Conservation (phyloP, 2,113 vertebrate species). For the Bucco capensis region DNA sequence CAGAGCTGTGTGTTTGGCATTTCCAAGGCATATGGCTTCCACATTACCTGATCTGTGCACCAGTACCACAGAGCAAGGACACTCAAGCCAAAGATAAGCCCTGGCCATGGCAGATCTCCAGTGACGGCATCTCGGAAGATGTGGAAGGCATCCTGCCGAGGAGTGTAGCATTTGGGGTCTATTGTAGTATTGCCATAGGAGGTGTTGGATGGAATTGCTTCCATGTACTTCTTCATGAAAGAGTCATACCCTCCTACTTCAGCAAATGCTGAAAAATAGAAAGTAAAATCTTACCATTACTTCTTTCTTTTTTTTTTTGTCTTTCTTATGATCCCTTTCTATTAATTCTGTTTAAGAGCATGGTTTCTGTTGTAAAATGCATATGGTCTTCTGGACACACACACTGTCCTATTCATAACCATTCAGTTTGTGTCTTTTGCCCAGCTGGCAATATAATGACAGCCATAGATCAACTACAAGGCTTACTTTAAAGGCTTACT, state of each 20-base stretch:
- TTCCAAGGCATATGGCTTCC: neutral
- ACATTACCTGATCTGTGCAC: slow-evolving; percentile 93
- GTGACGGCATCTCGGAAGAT: slow-evolving; percentile 83
- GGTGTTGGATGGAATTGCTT: slow-evolving; percentile 69
- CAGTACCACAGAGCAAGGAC: slow-evolving; percentile 91
- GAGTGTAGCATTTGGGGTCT: slow-evolving; percentile 74
- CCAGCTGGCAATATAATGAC: neutral
- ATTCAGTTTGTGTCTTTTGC: neutral
- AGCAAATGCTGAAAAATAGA: slow-evolving; percentile 77
- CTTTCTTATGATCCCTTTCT: neutral
- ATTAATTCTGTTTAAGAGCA: neutral
- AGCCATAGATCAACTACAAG: neutral
- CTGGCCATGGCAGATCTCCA: slow-evolving; percentile 92
- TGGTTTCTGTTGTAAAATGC: neutral
- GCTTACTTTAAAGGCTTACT: neutral
- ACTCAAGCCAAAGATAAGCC: slow-evolving; percentile 84
- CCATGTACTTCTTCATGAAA: slow-evolving; percentile 85
- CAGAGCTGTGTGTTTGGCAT: neutral
- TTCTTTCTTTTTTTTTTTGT: too few species aligned
- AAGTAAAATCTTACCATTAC: neutral
- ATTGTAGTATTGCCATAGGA: neutral
- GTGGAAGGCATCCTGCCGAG: slow-evolving; percentile 85
- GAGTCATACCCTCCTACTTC: slow-evolving; percentile 84
- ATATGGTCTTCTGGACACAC: neutral
- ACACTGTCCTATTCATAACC: neutral